These are phyloP conservation scores for Acanthoscelides obtectus DNA, from an alignment of 2,888 invertebrate genomes.

Conservation along the genomic window DNA sequence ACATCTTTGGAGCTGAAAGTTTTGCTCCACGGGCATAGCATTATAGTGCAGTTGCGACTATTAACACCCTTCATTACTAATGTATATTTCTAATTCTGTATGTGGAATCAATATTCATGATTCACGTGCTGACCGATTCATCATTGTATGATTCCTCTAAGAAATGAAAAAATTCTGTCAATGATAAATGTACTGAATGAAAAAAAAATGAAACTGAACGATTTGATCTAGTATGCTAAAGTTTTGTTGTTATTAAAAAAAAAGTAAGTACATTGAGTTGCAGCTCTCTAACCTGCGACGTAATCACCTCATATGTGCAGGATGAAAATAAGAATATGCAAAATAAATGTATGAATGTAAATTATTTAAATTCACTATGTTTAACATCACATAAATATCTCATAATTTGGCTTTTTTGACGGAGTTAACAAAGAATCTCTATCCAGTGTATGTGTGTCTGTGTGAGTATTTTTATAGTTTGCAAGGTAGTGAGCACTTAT, in stretches of 20 bases:
- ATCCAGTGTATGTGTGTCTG: constrained; percentile 13
- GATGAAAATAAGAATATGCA: too few species aligned
- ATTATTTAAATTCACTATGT: background rate
- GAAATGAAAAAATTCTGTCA: background rate
- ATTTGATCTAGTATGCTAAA: too few species aligned
- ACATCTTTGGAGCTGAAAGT: too few species aligned
- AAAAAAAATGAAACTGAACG: too few species aligned
- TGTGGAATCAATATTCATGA: constrained; percentile 21
- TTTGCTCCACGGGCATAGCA: background rate
- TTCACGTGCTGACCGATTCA: too few species aligned
- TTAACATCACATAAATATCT: background rate
- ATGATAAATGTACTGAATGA: background rate
- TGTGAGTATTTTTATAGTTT: background rate
- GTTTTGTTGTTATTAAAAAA: too few species aligned
- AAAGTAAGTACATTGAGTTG: too few species aligned
- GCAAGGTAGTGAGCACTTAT: background rate
- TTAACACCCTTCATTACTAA: background rate
- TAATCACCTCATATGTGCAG: too few species aligned
- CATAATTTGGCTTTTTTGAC: constrained; percentile 26
- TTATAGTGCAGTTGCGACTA: background rate
- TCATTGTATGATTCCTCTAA: too few species aligned
- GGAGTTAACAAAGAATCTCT: constrained; percentile 36
- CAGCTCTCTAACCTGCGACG: too few species aligned
- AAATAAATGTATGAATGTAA: too few species aligned
- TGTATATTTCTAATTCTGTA: constrained; percentile 7